Conservation (phyloP, 2,888 invertebrate genomes). For the Alsophila aescularia region DNA sequence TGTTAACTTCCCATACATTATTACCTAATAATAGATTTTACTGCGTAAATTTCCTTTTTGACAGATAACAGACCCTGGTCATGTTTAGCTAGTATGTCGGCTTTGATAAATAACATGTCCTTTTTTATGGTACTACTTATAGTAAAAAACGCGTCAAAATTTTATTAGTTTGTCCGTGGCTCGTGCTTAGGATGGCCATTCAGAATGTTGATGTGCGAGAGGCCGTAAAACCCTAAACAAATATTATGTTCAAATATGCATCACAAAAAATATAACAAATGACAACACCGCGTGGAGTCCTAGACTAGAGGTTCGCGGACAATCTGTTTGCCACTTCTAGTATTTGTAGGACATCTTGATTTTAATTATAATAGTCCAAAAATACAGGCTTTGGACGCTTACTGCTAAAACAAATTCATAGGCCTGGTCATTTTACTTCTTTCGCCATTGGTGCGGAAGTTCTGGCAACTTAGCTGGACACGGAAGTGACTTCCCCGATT, state of each 20-base stretch:
- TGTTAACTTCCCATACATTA: slow-evolving; percentile 56
- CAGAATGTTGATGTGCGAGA: slow-evolving; percentile 38
- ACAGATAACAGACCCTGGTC: slow-evolving; percentile 36
- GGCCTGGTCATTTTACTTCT: slow-evolving; percentile 66
- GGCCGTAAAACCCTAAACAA: slow-evolving; percentile 48
- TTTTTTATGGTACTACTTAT: slow-evolving; percentile 29
- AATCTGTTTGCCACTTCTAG: neutral
- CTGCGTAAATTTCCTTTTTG: slow-evolving; percentile 56
- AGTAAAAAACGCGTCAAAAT: slow-evolving; percentile 33
- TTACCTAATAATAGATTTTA: slow-evolving; percentile 73
- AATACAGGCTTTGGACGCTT: too few species aligned
- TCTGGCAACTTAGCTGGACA: slow-evolving; percentile 82
- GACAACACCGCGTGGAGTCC: neutral
- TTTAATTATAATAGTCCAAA: too few species aligned
- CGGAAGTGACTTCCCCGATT: slow-evolving; percentile 74
- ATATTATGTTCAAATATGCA: slow-evolving; percentile 19
- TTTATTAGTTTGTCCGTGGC: slow-evolving; percentile 36
- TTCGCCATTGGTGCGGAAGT: slow-evolving; percentile 79
- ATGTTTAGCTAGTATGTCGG: slow-evolving; percentile 26
- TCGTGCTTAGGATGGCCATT: slow-evolving; percentile 37
- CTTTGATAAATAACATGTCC: slow-evolving; percentile 35
- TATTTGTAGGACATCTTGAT: neutral
- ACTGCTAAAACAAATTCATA: neutral
- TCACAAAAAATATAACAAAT: slow-evolving; percentile 37
- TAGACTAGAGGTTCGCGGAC: neutral